phyloP scores from a whole-genome alignment of 2,888 invertebrate genomes.

The Parochlus steinenii region DNA sequence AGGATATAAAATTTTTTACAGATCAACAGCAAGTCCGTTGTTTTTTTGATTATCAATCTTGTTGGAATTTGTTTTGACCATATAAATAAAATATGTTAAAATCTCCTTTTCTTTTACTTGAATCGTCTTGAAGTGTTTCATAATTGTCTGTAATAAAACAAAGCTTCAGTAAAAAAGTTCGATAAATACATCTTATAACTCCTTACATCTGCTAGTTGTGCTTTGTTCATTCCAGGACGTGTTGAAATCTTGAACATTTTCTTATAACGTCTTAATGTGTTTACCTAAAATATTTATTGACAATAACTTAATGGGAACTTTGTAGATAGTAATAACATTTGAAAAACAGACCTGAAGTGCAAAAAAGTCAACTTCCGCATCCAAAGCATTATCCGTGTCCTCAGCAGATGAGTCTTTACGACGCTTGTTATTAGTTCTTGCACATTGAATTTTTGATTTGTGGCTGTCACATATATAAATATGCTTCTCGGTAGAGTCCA shows the following conservation, averaged over 20 bases:
- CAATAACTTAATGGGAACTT: no score
- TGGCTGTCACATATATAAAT: slow-evolving; percentile 95
- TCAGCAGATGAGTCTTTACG: no score
- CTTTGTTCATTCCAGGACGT: slow-evolving; percentile 83
- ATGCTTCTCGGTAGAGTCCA: slow-evolving; percentile 70
- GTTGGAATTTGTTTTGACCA: no score
- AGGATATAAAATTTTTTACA: no score
- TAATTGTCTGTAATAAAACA: slow-evolving; percentile 57
- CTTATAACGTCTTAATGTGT: slow-evolving; percentile 86
- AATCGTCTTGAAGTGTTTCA: slow-evolving; percentile 90
- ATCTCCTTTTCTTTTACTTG: slow-evolving; percentile 91
- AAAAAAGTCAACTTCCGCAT: slow-evolving; percentile 83
- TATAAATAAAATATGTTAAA: slow-evolving; percentile 87
- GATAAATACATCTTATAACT: slow-evolving; percentile 7
- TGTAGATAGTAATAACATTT: no score
- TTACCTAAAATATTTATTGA: no score
- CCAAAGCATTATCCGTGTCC: slow-evolving; percentile 2
- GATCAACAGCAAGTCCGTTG: no score
- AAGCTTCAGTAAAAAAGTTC: slow-evolving; percentile 14
- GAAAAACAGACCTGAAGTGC: slow-evolving; percentile 90
- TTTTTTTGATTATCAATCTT: no score
- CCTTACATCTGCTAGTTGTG: slow-evolving; percentile 88
- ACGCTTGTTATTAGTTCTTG: no score
- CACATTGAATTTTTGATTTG: slow-evolving; percentile 88
- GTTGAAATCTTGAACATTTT: slow-evolving; percentile 84